These are phyloP conservation scores for Mongoloraphidia duomilia DNA, from an alignment of 2,888 invertebrate genomes.

Conservation along the genomic window DNA sequence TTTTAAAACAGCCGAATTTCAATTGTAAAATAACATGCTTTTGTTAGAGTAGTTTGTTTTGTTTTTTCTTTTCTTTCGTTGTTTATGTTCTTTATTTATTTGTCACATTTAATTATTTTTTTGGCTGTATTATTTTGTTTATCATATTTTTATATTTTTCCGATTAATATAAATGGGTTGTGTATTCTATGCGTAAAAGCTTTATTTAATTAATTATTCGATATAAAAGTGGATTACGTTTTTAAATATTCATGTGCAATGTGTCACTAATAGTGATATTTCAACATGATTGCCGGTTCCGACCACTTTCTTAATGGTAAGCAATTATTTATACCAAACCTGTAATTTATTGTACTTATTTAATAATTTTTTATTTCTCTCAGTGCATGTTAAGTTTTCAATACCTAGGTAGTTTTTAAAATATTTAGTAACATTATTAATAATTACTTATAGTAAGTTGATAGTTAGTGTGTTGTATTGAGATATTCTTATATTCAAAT, in stretches of 20 bases:
- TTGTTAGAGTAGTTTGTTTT: not conserved
- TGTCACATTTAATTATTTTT: not conserved
- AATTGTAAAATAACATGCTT: not conserved
- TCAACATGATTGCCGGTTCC: constrained; percentile 3
- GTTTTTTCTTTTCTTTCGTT: not conserved
- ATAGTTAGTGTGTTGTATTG: not conserved
- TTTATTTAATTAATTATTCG: not conserved
- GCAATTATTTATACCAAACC: not conserved
- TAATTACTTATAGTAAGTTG: not conserved
- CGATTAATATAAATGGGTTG: not conserved
- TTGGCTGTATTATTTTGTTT: not conserved
- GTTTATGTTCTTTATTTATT: too few species aligned
- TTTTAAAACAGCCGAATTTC: too few species aligned
- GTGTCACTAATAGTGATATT: not conserved
- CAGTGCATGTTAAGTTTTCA: not conserved
- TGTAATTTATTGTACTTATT: not conserved
- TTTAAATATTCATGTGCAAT: not conserved
- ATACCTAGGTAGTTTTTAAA: not conserved
- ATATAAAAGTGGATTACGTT: not conserved
- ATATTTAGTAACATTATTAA: not conserved
- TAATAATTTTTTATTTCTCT: not conserved
- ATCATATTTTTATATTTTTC: not conserved
- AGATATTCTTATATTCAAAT: too few species aligned
- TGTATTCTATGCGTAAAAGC: not conserved
- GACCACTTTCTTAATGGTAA: constrained; percentile 5